A percentile compares a stretch with the other conserved stretches of the same genome.
Conservation (phyloP, 2,888 invertebrate genomes). For the Ectobius pallidus region DNA sequence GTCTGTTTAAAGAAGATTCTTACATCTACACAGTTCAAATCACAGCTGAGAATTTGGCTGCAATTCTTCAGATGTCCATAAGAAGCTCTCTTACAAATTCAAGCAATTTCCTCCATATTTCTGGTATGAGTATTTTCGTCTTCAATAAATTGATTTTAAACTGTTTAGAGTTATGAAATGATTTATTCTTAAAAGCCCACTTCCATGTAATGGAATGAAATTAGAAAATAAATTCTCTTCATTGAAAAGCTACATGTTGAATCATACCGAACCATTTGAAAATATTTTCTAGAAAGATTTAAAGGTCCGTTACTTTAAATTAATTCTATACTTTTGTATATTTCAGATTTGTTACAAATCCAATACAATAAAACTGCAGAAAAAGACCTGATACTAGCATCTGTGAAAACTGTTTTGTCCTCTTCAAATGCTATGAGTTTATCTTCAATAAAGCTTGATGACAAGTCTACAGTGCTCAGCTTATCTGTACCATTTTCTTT, state of each 20-base stretch:
- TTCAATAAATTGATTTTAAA: too few species aligned
- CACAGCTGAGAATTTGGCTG: neutral
- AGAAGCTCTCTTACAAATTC: neutral
- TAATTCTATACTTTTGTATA: neutral
- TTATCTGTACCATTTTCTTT: neutral
- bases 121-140: neutral
- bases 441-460: neutral
- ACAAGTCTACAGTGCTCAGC: neutral
- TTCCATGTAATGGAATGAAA: too few species aligned
- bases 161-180: too few species aligned
- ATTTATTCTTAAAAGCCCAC: too few species aligned
- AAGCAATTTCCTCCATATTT: neutral
- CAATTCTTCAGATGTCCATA: neutral
- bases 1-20: neutral
- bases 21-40: neutral
- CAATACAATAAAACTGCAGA: neutral
- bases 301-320: too few species aligned
- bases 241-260: too few species aligned
- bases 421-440: neutral
- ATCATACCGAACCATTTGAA: too few species aligned
- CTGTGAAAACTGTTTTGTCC: neutral
- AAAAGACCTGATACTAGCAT: neutral
- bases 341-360: constrained; percentile 6
- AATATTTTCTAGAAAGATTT: too few species aligned
- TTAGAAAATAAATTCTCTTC: too few species aligned